Conservation (phyloP, 2,888 invertebrate genomes). For the Pyralis farinalis region DNA sequence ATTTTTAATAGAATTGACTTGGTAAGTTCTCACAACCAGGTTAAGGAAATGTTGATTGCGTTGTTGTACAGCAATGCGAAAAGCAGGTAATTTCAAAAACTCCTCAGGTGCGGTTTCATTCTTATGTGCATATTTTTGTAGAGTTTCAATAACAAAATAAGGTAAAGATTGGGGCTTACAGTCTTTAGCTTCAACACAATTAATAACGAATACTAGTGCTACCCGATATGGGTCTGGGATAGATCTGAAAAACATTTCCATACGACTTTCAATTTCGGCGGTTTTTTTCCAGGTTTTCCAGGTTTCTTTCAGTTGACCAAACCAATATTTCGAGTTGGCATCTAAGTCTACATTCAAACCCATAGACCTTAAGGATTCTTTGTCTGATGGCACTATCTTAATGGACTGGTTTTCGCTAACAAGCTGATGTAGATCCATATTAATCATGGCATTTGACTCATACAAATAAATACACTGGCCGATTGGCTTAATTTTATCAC, state of each 20-base stretch:
- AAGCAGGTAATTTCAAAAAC: constrained; percentile 85
- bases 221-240: constrained; percentile 82
- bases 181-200: constrained; percentile 82
- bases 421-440: constrained; percentile 30
- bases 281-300: constrained; percentile 81
- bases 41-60: constrained; percentile 83
- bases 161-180: constrained; percentile 83
- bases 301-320: constrained; percentile 58
- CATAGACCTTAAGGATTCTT: constrained; percentile 53
- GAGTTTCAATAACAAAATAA: constrained; percentile 82
- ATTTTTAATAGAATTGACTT: constrained; percentile 82
- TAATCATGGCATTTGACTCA: no score
- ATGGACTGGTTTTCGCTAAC: constrained; percentile 59
- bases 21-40: constrained; percentile 83
- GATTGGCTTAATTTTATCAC: no score
- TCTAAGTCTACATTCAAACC: constrained; percentile 70
- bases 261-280: constrained; percentile 64
- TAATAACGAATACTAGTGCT: constrained; percentile 80
- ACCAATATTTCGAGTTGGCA: constrained; percentile 52
- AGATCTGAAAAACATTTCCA: constrained; percentile 68
- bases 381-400: constrained; percentile 70
- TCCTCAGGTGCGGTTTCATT: constrained; percentile 58
- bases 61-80: constrained; percentile 85
- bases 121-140: constrained; percentile 72
- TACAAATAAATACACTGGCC: no score